A percentile compares a stretch with the other conserved stretches of the same genome.
Conservation (phyloP, 35 echinoderm and acorn worm species). For the Acanthaster planci region DNA sequence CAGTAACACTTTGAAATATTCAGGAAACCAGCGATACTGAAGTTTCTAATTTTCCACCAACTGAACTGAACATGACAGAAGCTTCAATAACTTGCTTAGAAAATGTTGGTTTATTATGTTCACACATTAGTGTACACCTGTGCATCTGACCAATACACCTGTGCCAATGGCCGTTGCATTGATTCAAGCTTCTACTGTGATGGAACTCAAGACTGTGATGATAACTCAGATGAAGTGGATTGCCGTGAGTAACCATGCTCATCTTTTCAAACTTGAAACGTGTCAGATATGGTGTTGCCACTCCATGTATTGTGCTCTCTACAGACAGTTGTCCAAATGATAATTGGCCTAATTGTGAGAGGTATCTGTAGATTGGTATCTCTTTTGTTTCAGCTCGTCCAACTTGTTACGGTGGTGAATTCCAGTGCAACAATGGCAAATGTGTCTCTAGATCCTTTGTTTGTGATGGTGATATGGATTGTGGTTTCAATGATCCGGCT, state of each 20-base stretch:
- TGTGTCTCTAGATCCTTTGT: constrained; percentile 54
- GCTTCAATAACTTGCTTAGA: too few relatives aligned
- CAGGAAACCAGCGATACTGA: too few relatives aligned
- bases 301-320: neutral
- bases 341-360: neutral
- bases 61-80: too few relatives aligned
- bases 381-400: constrained; percentile 12
- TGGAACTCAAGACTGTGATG: constrained; percentile 66
- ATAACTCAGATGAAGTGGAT: constrained; percentile 81
- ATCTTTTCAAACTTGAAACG: neutral
- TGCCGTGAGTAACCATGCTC: constrained; percentile 64
- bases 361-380: neutral
- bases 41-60: too few relatives aligned
- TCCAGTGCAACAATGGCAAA: constrained; percentile 65
- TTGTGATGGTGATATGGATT: constrained; percentile 70
- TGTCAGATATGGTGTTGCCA: too few relatives aligned
- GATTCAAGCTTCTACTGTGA: constrained; percentile 71
- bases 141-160: constrained; percentile 66
- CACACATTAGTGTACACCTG: constrained; percentile 57
- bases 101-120: constrained; percentile 15
- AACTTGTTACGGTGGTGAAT: constrained; percentile 55
- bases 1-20: too few relatives aligned
- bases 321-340: neutral
- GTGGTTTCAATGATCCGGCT: constrained; percentile 54
- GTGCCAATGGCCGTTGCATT: constrained; percentile 77